Evolutionary conservation across 1,140 invertebrate genomes (phyloP).

Genomic region (Trinorchestia longiramus): DNA sequence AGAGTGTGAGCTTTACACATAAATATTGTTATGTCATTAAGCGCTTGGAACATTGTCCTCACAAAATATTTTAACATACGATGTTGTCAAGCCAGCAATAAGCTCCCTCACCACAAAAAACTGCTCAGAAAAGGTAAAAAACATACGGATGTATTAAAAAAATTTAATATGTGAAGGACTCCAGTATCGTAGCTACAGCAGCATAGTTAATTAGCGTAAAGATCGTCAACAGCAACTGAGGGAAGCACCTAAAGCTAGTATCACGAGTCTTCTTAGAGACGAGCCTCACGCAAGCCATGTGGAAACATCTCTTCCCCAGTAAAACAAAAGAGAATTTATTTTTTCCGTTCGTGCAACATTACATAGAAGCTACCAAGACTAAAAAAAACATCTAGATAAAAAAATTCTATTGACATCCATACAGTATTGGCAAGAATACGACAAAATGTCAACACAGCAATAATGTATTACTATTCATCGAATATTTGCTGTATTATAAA

Average conservation of each 20-base stretch:
- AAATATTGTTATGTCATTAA: too few relatives aligned
- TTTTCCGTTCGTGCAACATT: neutral
- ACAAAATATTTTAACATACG: neutral
- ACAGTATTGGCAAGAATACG: neutral
- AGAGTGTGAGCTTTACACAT: too few relatives aligned
- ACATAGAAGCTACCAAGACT: neutral
- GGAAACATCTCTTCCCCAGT: neutral
- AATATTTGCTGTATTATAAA: neutral
- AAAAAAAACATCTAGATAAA: neutral
- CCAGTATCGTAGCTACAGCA: neutral
- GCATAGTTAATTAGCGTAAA: neutral
- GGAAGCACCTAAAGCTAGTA: neutral
- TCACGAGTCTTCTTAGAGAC: neutral
- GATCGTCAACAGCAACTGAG: neutral
- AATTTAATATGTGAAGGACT: neutral
- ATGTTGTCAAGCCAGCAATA: neutral
- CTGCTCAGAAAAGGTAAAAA: neutral
- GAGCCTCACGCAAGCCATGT: neutral
- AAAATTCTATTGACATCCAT: neutral
- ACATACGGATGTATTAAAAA: neutral
- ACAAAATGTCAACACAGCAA: neutral
- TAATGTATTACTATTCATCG: neutral
- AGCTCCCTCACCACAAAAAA: neutral
- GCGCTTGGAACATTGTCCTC: neutral
- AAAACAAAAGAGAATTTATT: neutral